Percentiles rank a stretch among this genome's conserved stretches.
phyloP scores from a whole-genome alignment of 2,888 invertebrate species.

The Desoria tigrina region DNA sequence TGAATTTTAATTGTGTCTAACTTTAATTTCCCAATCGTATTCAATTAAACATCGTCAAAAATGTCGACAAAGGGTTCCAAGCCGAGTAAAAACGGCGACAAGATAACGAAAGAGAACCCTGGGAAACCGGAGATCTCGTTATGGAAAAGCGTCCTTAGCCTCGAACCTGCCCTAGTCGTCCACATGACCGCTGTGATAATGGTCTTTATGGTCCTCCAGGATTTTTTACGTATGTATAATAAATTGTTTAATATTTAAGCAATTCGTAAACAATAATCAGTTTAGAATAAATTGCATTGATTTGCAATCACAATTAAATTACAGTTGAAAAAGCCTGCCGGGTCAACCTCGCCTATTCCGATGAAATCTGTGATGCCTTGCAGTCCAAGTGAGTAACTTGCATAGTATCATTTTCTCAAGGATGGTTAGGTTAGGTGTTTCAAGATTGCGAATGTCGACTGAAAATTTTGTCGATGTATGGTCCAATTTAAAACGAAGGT shows the following conservation, averaged over 20 bases:
- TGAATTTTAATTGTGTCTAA: no score
- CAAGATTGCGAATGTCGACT: no score
- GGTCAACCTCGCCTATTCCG: constrained; percentile 70
- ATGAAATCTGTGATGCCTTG: constrained; percentile 70
- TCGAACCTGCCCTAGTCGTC: constrained; percentile 83
- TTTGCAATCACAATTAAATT: no score
- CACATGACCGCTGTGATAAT: constrained; percentile 87
- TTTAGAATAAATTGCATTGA: no score
- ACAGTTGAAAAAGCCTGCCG: constrained; percentile 75
- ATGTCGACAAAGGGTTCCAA: not conserved
- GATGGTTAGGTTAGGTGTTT: no score
- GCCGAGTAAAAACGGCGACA: not conserved
- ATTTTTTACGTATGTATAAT: no score
- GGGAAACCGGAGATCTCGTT: constrained; percentile 18
- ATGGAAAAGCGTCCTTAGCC: constrained; percentile 62
- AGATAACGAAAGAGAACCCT: not conserved
- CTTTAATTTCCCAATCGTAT: no score
- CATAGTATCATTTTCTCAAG: not conserved
- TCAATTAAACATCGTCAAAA: no score
- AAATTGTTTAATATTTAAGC: no score
- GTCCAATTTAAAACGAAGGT: no score
- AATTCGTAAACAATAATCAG: no score
- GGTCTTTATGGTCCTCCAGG: constrained; percentile 76
- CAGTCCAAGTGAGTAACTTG: constrained; percentile 56
- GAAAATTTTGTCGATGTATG: no score